Evolutionary conservation across 1,140 invertebrate genomes (phyloP).

Genomic region (Neelides sp.): DNA sequence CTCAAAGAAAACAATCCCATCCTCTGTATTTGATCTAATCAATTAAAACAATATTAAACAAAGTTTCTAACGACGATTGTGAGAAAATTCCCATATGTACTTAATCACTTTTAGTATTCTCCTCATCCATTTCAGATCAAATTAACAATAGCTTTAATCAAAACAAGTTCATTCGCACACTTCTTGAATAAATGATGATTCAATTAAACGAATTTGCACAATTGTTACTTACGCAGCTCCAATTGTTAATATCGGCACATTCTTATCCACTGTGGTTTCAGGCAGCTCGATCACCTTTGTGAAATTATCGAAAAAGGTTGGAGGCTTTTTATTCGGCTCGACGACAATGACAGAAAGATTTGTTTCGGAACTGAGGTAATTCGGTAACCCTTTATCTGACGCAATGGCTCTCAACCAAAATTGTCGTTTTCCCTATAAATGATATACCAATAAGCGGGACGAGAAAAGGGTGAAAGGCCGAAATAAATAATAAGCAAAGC

Average conservation of each 20-base stretch:
- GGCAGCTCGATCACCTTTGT: conserved; percentile 49
- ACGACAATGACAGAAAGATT: conserved; percentile 69
- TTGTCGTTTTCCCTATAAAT: conserved; percentile 47
- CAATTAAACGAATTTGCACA: no score
- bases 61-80: no score
- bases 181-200: no score
- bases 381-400: conserved; percentile 54
- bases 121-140: no score
- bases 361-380: conserved; percentile 48
- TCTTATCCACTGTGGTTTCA: conserved; percentile 59
- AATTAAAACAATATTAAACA: no score
- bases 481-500: conserved; percentile 6
- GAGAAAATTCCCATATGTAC: no score
- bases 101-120: no score
- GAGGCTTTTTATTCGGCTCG: conserved; percentile 74
- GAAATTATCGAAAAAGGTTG: conserved; percentile 48
- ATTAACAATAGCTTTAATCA: conserved; percentile 3
- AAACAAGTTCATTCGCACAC: not conserved
- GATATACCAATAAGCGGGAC: conserved; percentile 10
- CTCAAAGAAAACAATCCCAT: conserved; percentile 57
- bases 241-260: conserved; percentile 51
- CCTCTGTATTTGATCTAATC: conserved; percentile 59
- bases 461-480: not conserved
- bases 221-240: conserved; percentile 49
- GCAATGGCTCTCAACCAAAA: conserved; percentile 62